Base-by-base conservation (phyloP, 35 echinoderm and acorn worm genomes). In the Chiridota heheva region DNA sequence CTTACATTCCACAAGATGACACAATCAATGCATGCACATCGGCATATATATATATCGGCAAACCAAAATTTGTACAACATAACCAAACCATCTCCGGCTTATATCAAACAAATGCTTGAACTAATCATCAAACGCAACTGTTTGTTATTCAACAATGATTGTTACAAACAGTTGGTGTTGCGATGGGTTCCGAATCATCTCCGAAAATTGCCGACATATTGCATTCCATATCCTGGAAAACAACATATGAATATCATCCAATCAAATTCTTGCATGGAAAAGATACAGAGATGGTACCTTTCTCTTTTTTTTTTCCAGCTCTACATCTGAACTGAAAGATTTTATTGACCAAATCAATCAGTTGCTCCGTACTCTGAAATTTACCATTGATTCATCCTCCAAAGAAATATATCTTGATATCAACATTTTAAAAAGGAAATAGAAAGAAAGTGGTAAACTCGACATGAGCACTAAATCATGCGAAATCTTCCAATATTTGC, bases 71-170 rank as follows among this genome's bases (percentile, higher is more conserved):
- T n/a, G n/a, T n/a, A n/a, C n/a, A n/a, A n/a, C n/a, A n/a, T n/a
- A n/a, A n/a, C n/a, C n/a, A n/a, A n/a, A n/a, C n/a, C n/a, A n/a
- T n/a, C n/a, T n/a, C n/a, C 7, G 25, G 28, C 1, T 22, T 69
- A 33, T 36, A 35, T 69, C 25, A 8, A 7, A 2, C 10, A 36
- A 15, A 29, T 69, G 7, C 36, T 69, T 40, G 66, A 69, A 15
- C 66, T 69, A 15, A 37, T 69, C 36, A 69, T 69, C 42, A 69
- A 69, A 69, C 66, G 36, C 2, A 69, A 5, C 36, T 69, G 66
- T 13, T 69, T 37, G 15, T 40, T 12, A 39, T 18, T 37, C 42
- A 40, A 69, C 8, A 1, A 7, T 60, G 25, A 27, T 18, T 60
- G 18, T 30, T 18, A 60, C 1, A 60, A 60, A 60, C 58, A 20